Base-by-base conservation (phyloP, 2,797 vertebrate species). In the Corythornis leucogaster region DNA sequence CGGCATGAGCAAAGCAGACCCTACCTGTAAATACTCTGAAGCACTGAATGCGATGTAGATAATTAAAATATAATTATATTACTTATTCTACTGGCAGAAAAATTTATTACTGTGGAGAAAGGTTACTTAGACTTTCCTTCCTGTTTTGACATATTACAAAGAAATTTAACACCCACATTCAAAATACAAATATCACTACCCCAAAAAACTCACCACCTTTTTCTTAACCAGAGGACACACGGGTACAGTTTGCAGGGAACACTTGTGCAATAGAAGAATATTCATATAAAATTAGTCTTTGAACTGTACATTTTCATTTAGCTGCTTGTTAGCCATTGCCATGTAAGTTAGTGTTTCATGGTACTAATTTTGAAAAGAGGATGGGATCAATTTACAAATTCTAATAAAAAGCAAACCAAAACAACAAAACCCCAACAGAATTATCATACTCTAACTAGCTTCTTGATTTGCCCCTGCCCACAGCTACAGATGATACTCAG, bases 1-100 rank as follows among this genome's bases (percentile, higher is more conserved):
- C 15, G 30, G 10, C 67, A 70, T 0, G 1, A 87, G 50, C 26
- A 58, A 83, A 92, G 64, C 35, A 71, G 86, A 84, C 69, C 45
- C 42, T 63, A 4, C 35, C n/a, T 40, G 51, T 89, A 88, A 93
- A 82, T 57, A 91, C 14, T 82, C 12, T 35, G 25, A 80, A 85
- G 58, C 43, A 76, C 24, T 62, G 50, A 75, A 84, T 18, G 11
- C 5, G 12, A 38, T 58, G 31, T 53, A 84, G 83, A 64, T 87
- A 93, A 93, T 90, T 94, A 91, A 94, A 67, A 82, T 89, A 75
- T 87, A 92, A 96, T 93, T 94, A 76, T 74, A 83, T 92, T 93
- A 81, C 40, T 92, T 85, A 51, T 25, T 85, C 77, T 25, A 74
- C 22, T 50, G 64, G 86, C 21, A 74, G 79, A 92, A 87, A 91